These are phyloP conservation scores for Notospermus geniculatus DNA, from an alignment of 1,140 invertebrate species.

Conservation along the genomic window DNA sequence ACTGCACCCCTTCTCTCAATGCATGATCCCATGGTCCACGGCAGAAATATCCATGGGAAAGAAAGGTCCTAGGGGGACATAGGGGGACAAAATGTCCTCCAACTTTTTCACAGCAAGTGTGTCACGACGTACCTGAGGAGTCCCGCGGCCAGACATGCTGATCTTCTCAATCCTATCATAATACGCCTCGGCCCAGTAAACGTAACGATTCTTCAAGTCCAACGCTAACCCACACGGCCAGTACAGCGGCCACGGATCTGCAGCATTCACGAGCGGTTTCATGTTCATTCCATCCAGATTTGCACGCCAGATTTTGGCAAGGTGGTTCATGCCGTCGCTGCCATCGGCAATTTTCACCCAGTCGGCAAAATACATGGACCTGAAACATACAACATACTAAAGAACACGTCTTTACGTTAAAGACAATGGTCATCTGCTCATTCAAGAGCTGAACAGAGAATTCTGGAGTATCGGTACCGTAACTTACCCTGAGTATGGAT, in stretches of 20 bases:
- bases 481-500: conserved; percentile 66
- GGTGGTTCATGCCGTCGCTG: conserved; percentile 89
- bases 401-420: too few species aligned
- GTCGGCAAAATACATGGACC: conserved; percentile 75
- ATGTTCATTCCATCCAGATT: conserved; percentile 83
- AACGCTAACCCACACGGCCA: conserved; percentile 64
- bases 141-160: conserved; percentile 66
- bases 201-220: conserved; percentile 52
- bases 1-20: too few species aligned
- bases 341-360: conserved; percentile 96
- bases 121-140: too few species aligned
- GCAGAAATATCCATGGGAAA: too few species aligned
- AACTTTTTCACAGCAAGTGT: too few species aligned
- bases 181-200: conserved; percentile 64
- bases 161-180: conserved; percentile 75
- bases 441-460: too few species aligned
- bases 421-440: too few species aligned
- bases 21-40: too few species aligned
- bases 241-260: conserved; percentile 63
- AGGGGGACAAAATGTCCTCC: too few species aligned
- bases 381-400: conserved; percentile 21
- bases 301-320: conserved; percentile 84
- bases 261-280: conserved; percentile 71
- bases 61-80: too few species aligned
- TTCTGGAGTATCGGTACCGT: too few species aligned